Base-by-base conservation (phyloP, 2,113 vertebrate genomes). In the Tursiops truncatus region DNA sequence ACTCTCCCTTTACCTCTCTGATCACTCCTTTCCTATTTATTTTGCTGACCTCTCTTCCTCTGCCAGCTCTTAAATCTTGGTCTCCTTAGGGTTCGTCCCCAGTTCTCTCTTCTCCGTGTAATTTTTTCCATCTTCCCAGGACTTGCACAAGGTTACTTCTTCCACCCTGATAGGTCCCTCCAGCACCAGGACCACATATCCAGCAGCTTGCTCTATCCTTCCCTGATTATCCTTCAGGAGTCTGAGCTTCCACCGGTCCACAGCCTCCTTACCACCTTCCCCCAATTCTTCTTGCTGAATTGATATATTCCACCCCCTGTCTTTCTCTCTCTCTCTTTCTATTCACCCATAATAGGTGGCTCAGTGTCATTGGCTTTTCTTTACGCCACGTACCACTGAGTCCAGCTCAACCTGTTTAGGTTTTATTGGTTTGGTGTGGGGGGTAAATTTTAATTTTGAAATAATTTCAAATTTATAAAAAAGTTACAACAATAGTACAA, bases 401-500 rank as follows among this genome's bases (percentile, higher is more conserved):
- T 26, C 44, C 38, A 65, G 68, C 44, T 86, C 83, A 53, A 62
- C 62, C 44, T 92, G 17, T 60, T 28, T 82, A 12, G 71, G 23
- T 28, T 33, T 74, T 31, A 80, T 92, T 56, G 21, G 36, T 4
- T 31, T 56, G 36, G 50, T 60, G 11, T 60, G 20, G 44, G 12
- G n/a, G 44, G 36, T 44, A 86, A n/a, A 41, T 50, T 50, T 83
- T 81, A 79, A 50, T 76, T 79, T 80, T 74, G 58, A 83, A 94
- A 68, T 93, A 44, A 94, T 95, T 95, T 94, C 15, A 89, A 31
- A 71, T 91, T 80, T 60, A 65, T 33, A 86, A 62, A 94, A 82
- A 94, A 89, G 62, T 85, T 85, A 2, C 41, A 74, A 62, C 58
- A 77, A 38, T 23, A 67, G 31, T 31, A 36, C 4, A 56, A 93